These are phyloP conservation scores for Drosophila niveifrons DNA, from an alignment of 2,888 invertebrate genomes.

Conservation along the genomic window DNA sequence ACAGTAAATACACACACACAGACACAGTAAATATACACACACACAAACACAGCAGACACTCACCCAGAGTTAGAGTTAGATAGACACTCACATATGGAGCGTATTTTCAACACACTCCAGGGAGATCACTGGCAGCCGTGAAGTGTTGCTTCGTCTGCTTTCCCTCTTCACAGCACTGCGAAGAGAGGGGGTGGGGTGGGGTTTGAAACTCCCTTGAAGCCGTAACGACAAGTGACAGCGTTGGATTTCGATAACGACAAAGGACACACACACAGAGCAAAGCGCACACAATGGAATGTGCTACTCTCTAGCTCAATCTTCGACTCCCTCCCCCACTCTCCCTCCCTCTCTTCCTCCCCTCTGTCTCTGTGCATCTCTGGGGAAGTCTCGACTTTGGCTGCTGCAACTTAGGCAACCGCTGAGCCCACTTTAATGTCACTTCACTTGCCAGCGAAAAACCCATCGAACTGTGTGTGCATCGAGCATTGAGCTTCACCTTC, in stretches of 20 bases:
- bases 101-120: conserved; percentile 76
- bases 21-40: conserved; percentile 20
- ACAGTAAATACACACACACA: conserved; percentile 17
- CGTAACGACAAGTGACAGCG: conserved; percentile 67
- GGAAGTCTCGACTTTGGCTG: conserved; percentile 1
- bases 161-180: not conserved
- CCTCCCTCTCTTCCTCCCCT: not conserved
- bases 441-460: conserved; percentile 23
- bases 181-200: not conserved
- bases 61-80: too few species aligned
- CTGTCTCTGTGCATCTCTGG: conserved; percentile 4
- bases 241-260: conserved; percentile 75
- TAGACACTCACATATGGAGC: conserved; percentile 22
- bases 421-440: conserved; percentile 41
- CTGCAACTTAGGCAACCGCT: conserved; percentile 19
- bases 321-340: not conserved
- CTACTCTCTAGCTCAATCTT: conserved; percentile 23
- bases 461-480: conserved; percentile 48
- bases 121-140: conserved; percentile 76
- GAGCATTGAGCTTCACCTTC: not conserved
- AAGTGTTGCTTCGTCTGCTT: conserved; percentile 55
- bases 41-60: too few species aligned
- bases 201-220: conserved; percentile 11
- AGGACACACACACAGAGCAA: conserved; percentile 22
- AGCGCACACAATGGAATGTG: conserved; percentile 50